phyloP scores from a whole-genome alignment of 1,140 invertebrate genomes.

The Paralvinella palmiformis region DNA sequence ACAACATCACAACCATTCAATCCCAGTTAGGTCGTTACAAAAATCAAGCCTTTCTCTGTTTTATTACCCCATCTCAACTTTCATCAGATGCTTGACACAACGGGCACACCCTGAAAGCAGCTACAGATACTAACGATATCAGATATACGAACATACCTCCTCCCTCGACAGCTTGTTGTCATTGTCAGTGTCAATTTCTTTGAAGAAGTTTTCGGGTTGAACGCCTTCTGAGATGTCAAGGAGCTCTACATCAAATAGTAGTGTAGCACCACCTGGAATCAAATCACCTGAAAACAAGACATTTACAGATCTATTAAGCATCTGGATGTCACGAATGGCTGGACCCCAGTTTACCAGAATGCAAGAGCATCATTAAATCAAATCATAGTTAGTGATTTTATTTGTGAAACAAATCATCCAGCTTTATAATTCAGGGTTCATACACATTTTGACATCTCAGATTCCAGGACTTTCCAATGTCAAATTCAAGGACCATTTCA shows the following conservation, averaged over 20 bases:
- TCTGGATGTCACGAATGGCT: no score
- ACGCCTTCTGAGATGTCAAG: not conserved
- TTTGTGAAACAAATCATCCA: no score
- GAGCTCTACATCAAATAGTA: slow-evolving; percentile 8
- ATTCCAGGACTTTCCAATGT: no score
- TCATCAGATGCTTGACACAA: slow-evolving; percentile 13
- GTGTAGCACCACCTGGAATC: slow-evolving; percentile 2
- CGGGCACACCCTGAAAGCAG: no score
- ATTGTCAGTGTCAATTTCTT: slow-evolving; percentile 84
- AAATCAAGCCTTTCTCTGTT: not conserved
- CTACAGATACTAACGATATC: not conserved
- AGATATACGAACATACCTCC: slow-evolving; percentile 67
- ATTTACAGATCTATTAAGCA: no score
- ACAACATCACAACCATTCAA: not conserved
- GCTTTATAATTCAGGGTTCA: no score
- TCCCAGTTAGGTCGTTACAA: not conserved
- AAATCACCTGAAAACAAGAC: slow-evolving; percentile 4
- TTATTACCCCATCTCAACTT: not conserved
- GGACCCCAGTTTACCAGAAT: no score
- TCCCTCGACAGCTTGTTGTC: slow-evolving; percentile 87
- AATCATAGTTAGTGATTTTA: no score
- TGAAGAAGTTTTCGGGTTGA: slow-evolving; percentile 85
- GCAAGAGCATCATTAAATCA: no score
- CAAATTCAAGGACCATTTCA: no score
- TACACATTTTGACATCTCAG: no score